Evolutionary conservation across 2,888 invertebrate species (phyloP), one percentile per base, ranked within the genome.

Genomic region (Scelioninae gen. 1): DNA sequence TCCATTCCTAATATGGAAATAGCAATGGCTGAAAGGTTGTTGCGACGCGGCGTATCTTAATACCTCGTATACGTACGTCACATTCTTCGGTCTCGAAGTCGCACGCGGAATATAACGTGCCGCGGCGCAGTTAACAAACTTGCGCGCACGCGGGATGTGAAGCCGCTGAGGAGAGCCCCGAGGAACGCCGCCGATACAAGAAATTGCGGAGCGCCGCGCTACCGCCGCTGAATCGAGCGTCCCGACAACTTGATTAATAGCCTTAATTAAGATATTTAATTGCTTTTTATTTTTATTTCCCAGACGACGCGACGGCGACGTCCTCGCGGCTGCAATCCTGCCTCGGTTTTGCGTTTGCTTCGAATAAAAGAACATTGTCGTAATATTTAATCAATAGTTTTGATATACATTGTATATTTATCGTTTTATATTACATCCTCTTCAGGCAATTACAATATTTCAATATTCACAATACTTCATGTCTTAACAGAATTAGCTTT

Each of bases 221-320:
- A 89, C 91, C 90, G 88, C 89, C 89, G 88, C 89, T 88, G 89
- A 91, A 89, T 89, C 89, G 80, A 85, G 85, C 88, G 75, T 47
- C 92, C 92, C 93, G 93, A 93, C 93, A 93, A 93, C 93, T 93
- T 93, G 93, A 93, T 93, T 93, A 93, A 93, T 92, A 92, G 93
- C 93, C 92, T 93, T 93, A 93, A 93, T 93, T 93, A 93, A 93
- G 93, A 93, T 93, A 93, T 93, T 93, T 93, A 93, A 93, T 93
- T 93, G 93, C 89, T 91, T 90, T 89, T 91, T 90, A 91, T 91
- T 92, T 92, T 91, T 91, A 90, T 91, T 90, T 88, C 84, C 85
- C 82, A 84, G 85, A 74, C 68, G 53, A 53, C 84, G 83, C 71
- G 82, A 82, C 86, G 69, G 87, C 89, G 89, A 88, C 63, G 62